Base-by-base conservation (phyloP, 2,797 vertebrate species). In the Sebastes miniatus region DNA sequence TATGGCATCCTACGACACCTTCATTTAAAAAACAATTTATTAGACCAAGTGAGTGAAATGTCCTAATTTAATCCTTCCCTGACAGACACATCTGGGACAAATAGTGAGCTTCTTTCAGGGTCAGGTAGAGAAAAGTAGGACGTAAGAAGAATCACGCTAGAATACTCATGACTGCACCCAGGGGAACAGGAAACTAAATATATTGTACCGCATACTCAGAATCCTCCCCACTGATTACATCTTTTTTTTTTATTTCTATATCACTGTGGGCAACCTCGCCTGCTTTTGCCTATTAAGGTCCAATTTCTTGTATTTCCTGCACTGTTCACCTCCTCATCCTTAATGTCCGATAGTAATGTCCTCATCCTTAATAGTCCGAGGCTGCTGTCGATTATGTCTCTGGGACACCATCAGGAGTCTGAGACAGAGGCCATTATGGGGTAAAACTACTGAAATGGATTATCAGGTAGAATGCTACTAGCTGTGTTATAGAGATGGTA, bases 121-220 rank as follows among this genome's bases (percentile, higher is more conserved):
- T 81, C 83, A 81, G 31, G 43, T 3, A 14, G n/a, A 76, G 29
- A 77, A 79, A 89, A 80, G 70, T 82, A 83, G 84, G 79, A 54
- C 54, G 9, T 2, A 76, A n/a, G 24, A 79, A 82, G 56, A 62
- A 43, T 29, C 34, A 12, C 4, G 2, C 32, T 36, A 8, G 36
- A 67, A 67, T 39, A 63, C 36, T 71, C 7, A 29, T 78, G 34
- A 36, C 47, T 65, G 61, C n/a, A 63, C 64, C 11, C 59, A 61
- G 6, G 39, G 59, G 31, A 77, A 27, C 71, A 62, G 47, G 36
- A 73, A 76, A 63, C 31, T 54, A 64, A 7, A 66, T 62, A 27
- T 64, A 65, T 52, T 56, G 62, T 2, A 47, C 8, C 32, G 69
- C 73, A 58, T 43, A 31, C 56, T 62, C 61, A 73, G 12, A 88